Conservation (phyloP, 2,888 invertebrate genomes). For the Drosophila borealis region DNA sequence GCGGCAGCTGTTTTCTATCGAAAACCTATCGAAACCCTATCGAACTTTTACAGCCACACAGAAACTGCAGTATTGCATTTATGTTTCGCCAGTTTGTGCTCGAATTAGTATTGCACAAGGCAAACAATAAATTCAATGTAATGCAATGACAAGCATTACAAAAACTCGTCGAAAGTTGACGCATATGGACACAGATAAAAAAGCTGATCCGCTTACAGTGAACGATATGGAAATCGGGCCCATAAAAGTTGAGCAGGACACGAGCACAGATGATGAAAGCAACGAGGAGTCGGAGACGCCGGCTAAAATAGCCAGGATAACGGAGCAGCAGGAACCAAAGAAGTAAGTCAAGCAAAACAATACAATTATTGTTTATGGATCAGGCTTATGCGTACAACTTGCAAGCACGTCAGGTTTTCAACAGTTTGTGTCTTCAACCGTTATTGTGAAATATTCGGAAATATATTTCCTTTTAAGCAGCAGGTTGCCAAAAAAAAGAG, state of each 20-base stretch:
- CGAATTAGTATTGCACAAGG: too few relatives aligned
- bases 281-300: constrained; percentile 13
- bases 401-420: too few relatives aligned
- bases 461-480: not conserved
- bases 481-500: too few relatives aligned
- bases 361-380: too few relatives aligned
- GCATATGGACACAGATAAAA: not conserved
- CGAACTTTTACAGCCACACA: not conserved
- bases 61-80: constrained; percentile 4
- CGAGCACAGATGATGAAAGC: constrained; percentile 21
- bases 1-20: constrained; percentile 18
- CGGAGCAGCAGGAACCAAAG: constrained; percentile 11
- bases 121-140: not conserved
- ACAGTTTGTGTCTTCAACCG: too few relatives aligned
- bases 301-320: constrained; percentile 4
- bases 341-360: constrained; percentile 7
- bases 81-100: not conserved
- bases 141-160: constrained; percentile 5
- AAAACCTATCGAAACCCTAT: not conserved
- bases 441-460: not conserved
- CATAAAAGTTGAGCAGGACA: constrained; percentile 14
- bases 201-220: not conserved
- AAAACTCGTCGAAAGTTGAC: not conserved
- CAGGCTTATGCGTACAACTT: too few relatives aligned
- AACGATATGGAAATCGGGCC: constrained; percentile 19